Percentiles rank a stretch among this genome's conserved stretches.
Conservation (phyloP, 2,797 vertebrate species). For the Uromys caudimaculatus region DNA sequence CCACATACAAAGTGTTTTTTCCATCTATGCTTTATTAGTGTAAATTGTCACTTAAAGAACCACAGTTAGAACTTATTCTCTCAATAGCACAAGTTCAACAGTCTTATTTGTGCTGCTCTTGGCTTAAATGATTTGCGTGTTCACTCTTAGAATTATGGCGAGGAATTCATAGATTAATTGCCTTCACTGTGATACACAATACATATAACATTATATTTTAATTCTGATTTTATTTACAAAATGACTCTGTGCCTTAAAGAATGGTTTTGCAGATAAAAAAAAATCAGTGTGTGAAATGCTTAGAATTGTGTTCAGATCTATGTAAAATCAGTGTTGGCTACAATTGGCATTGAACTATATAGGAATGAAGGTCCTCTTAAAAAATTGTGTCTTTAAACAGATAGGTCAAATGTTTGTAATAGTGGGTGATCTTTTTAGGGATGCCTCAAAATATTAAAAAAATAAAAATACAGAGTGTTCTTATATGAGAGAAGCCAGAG, state of each 20-base stretch:
- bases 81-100: background rate
- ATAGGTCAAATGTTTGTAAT: background rate
- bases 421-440: background rate
- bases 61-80: background rate
- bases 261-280: background rate
- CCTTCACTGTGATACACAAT: background rate
- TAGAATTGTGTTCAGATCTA: background rate
- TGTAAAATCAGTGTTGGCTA: background rate
- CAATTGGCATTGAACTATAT: background rate
- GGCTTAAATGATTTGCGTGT: background rate
- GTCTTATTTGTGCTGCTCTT: background rate
- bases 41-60: background rate
- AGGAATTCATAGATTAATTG: background rate
- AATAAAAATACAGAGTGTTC: background rate
- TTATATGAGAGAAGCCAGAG: background rate
- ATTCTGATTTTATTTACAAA: background rate
- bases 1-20: background rate
- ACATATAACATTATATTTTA: background rate
- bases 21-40: background rate
- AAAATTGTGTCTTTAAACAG: background rate
- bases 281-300: background rate
- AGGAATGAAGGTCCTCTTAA: background rate
- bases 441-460: background rate
- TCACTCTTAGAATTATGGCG: background rate
- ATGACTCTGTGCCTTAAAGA: background rate